Evolutionary conservation across 2,888 invertebrate genomes (phyloP), one percentile per base, ranked within the genome.

Genomic region (Cephus rjabovi): DNA sequence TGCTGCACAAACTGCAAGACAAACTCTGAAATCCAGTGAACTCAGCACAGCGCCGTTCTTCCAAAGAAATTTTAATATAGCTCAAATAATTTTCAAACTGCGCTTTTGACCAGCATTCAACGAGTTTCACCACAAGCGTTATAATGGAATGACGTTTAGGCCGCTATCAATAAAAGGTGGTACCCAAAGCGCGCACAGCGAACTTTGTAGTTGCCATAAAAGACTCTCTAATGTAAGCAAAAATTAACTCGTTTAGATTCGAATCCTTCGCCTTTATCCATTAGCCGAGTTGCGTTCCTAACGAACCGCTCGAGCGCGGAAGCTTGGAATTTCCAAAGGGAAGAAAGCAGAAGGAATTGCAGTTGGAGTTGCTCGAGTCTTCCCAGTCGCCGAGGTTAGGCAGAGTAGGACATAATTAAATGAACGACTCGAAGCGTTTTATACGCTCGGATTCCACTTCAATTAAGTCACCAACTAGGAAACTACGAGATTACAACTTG

Each of bases 241-340:
- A 34, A 74, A n/a, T 74, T 12, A 34, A 9, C 4, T 35, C 37
- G 40, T 73, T 23, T 34, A 15, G 40, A 37, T 73, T 69, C 74
- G 34, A 77, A 75, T 69, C 73, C n/a, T 35, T 34, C 37, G 69
- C 11, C 37, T 77, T 74, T 77, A 75, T 77, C 77, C 37, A 77
- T 76, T 71, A 76, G 71, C 75, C 34, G 56, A 31, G 69, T 56
- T 70, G 56, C 23, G n/a, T 74, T 71, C 69, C 77, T 82, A 82
- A 82, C 80, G 81, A 82, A 80, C 81, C 79, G 75, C 82, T 80
- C 75, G 79, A 82, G 33, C 37, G 74, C 75, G 76, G 70, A 76
- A 37, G 35, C 34, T 75, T n/a, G 76, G 76, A 77, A 76, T 34
- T 79, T 75, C 81, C 75, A 81, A 79, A 78, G 77, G 12, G 73